Evolutionary conservation across 1,140 invertebrate genomes (phyloP), one percentile per base, ranked within the genome.

Genomic region (Lasioglossum baleicum): DNA sequence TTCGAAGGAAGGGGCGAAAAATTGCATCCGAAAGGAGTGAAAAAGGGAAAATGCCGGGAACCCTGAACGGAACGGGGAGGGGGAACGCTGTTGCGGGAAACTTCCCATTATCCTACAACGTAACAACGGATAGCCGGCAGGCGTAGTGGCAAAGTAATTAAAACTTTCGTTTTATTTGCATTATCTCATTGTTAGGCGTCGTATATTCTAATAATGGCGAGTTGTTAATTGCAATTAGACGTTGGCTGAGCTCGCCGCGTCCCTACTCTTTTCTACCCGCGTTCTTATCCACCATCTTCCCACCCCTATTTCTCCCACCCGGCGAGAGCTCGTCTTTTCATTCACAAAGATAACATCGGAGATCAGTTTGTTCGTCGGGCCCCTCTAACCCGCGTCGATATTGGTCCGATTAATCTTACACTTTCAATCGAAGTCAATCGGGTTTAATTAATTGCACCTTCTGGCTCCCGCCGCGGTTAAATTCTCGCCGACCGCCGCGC

Each of bases 141-240:
- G 88, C 87, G 84, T 88, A 91, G 87, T 85, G 83, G 90, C 88
- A 91, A 92, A 92, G 91, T 92, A 92, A 92, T 92, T 92, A 93
- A 93, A 93, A 93, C 91, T 92, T 93, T 92, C 91, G 87, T 93
- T 92, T 93, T 93, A 92, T 92, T 93, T 92, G 91, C 91, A 91
- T 93, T 92, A 92, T 91, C 91, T 92, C 91, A 92, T 92, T 92
- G 91, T 90, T 90, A 91, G 87, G 90, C 90, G 89, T 90, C 90
- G 91, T 92, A 91, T 92, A 92, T 92, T 92, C 90, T 92, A 92
- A 92, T 92, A 92, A 92, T 92, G 91, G 91, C 82, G 90, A 91
- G 91, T 91, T 91, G 92, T 93, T 93, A 93, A 93, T 92, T 93
- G 92, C 90, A 92, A 92, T 92, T 91, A 92, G 91, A 87, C 90